Evolutionary conservation across 2,888 invertebrate species (phyloP).

Genomic region (Sinentomon sp.): DNA sequence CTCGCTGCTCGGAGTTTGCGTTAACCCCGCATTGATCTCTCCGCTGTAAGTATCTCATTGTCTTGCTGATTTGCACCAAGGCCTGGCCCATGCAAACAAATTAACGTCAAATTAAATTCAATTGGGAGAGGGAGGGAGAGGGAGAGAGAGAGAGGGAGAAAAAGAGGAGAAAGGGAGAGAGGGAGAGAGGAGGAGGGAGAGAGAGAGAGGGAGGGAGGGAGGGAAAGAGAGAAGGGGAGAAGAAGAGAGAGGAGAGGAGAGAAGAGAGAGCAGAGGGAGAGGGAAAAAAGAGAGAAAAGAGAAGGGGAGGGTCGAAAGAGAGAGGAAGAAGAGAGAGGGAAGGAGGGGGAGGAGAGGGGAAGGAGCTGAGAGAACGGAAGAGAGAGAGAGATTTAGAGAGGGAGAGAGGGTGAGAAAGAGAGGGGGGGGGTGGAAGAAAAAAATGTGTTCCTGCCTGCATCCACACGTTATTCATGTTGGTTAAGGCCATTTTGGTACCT

Average conservation of each 20-base stretch:
- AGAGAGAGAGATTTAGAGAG: no score
- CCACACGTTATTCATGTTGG: no score
- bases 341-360: conserved; percentile 4
- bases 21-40: no score
- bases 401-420: no score
- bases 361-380: neutral
- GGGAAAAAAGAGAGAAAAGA: conserved; percentile 3
- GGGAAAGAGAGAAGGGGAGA: conserved; percentile 1
- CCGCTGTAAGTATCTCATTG: no score
- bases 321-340: conserved; percentile 8
- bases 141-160: conserved; percentile 3
- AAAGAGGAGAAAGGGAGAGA: conserved; percentile 1
- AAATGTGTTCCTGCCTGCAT: no score
- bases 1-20: no score
- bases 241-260: neutral
- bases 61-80: no score
- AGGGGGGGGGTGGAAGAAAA: conserved; percentile 7
- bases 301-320: conserved; percentile 1
- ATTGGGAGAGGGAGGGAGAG: conserved; percentile 4
- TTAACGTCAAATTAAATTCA: no score
- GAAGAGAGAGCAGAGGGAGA: conserved; percentile 1
- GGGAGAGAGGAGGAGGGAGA: conserved; percentile 1
- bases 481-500: no score
- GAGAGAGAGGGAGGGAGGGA: conserved; percentile 1
- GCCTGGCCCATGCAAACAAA: no score